Conservation (phyloP, 1,140 invertebrate species). For the Drosophila lowei region DNA sequence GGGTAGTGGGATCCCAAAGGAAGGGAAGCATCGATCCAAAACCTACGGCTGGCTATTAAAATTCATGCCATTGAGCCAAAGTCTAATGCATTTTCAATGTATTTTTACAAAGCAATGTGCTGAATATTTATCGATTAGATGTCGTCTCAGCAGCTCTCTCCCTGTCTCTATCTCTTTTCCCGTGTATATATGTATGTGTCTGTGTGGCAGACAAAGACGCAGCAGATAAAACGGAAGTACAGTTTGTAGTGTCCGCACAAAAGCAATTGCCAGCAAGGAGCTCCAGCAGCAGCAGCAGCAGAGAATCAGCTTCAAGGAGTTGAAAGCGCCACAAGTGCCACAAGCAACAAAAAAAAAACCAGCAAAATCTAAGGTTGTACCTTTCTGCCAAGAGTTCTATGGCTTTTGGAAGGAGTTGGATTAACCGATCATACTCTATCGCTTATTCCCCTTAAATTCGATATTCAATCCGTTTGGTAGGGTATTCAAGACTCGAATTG, state of each 20-base stretch:
- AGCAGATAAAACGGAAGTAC: conserved; percentile 70
- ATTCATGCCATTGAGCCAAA: conserved; percentile 64
- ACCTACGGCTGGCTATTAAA: conserved; percentile 45
- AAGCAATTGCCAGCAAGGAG: conserved; percentile 42
- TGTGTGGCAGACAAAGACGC: conserved; percentile 62
- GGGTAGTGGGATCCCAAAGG: too few species aligned
- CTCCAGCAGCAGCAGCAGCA: too few species aligned
- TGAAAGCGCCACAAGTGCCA: conserved; percentile 51
- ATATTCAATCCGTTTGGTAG: too few species aligned
- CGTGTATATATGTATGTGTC: neutral
- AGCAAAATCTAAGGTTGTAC: conserved; percentile 22
- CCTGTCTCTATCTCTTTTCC: neutral
- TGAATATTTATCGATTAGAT: conserved; percentile 77
- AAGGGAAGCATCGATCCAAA: neutral
- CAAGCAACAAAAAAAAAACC: conserved; percentile 32
- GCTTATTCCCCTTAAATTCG: too few species aligned
- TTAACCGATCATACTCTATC: too few species aligned
- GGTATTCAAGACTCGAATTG: too few species aligned
- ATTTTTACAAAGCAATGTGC: conserved; percentile 68
- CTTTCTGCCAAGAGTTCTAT: conserved; percentile 1
- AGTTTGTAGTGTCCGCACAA: conserved; percentile 74
- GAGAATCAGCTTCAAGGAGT: conserved; percentile 39
- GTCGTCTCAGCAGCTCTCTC: conserved; percentile 28
- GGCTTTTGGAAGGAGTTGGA: neutral
- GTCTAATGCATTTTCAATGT: conserved; percentile 80